phyloP scores from a whole-genome alignment of 2,888 invertebrate species.

The Epistrophella euchroma region DNA sequence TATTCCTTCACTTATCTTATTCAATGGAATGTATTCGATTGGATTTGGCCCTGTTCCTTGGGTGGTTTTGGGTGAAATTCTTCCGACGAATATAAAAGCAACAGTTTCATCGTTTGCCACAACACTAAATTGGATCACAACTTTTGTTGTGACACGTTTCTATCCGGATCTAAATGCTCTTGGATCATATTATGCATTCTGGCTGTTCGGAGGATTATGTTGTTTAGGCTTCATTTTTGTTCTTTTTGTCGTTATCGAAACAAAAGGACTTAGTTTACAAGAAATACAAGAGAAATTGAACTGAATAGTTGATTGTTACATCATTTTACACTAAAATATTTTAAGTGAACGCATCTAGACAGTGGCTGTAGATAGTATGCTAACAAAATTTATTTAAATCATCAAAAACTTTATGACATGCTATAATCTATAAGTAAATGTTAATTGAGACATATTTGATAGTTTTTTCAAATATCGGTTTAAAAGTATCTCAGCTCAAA shows the following conservation, averaged over 20 bases:
- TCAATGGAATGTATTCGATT: constrained; percentile 83
- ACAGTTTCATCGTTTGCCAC: constrained; percentile 19
- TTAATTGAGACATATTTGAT: too few relatives aligned
- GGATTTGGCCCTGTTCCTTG: constrained; percentile 33
- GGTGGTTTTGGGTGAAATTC: constrained; percentile 78
- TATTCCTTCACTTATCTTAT: constrained; percentile 80
- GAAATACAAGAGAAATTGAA: constrained; percentile 80
- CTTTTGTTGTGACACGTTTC: constrained; percentile 16
- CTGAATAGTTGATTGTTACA: constrained; percentile 83
- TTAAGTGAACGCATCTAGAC: too few relatives aligned
- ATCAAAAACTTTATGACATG: too few relatives aligned
- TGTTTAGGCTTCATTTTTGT: constrained; percentile 78
- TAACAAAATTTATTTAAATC: too few relatives aligned
- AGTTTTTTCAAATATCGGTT: too few relatives aligned
- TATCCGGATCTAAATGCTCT: constrained; percentile 12
- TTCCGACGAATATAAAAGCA: constrained; percentile 89
- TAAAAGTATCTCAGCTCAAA: too few relatives aligned
- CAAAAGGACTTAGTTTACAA: constrained; percentile 88
- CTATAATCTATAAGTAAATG: too few relatives aligned
- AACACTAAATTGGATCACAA: not conserved
- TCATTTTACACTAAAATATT: not conserved
- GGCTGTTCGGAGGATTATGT: constrained; percentile 11
- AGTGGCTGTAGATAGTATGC: too few relatives aligned
- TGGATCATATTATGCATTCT: constrained; percentile 3
- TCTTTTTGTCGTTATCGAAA: constrained; percentile 92